Evolutionary conservation across 2,113 vertebrate genomes (phyloP).

Genomic region (Cryptoleucopteryx plumbea): DNA sequence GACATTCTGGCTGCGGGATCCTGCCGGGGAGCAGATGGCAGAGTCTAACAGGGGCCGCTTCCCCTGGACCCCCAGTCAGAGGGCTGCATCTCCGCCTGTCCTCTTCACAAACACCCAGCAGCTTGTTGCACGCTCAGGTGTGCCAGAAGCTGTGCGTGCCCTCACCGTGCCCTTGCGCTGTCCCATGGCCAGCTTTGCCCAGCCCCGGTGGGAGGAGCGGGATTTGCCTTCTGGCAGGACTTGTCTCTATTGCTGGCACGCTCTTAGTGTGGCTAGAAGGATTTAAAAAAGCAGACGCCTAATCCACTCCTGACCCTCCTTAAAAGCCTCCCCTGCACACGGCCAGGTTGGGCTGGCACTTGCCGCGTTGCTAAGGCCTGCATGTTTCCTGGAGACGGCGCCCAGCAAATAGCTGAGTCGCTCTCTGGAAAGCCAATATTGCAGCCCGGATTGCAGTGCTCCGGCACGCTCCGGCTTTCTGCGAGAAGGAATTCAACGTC

Average conservation of each 20-base stretch:
- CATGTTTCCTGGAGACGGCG: conserved; percentile 67
- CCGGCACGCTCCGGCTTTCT: neutral
- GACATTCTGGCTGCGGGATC: neutral
- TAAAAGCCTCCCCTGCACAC: neutral
- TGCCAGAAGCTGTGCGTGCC: fast-evolving
- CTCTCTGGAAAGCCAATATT: conserved; percentile 44
- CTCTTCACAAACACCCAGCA: fast-evolving
- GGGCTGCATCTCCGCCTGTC: neutral
- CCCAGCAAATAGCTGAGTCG: conserved; percentile 62
- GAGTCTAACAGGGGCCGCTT: fast-evolving
- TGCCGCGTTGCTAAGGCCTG: conserved; percentile 51
- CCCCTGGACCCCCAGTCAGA: fast-evolving
- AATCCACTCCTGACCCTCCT: neutral
- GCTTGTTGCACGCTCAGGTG: neutral
- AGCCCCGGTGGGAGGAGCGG: fast-evolving
- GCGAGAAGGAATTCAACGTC: neutral
- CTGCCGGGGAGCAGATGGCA: fast-evolving
- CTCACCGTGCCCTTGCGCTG: fast-evolving
- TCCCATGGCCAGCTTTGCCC: fast-evolving
- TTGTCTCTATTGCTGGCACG: fast-evolving
- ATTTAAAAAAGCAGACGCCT: neutral
- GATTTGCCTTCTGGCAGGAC: neutral
- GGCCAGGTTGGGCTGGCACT: neutral
- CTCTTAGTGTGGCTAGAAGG: neutral
- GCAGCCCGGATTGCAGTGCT: conserved; percentile 32